A percentile compares a stretch with the other conserved stretches of the same genome.
These are phyloP conservation scores for Peribatodes rhomboidaria DNA, from an alignment of 2,888 invertebrate genomes.

Conservation along the genomic window DNA sequence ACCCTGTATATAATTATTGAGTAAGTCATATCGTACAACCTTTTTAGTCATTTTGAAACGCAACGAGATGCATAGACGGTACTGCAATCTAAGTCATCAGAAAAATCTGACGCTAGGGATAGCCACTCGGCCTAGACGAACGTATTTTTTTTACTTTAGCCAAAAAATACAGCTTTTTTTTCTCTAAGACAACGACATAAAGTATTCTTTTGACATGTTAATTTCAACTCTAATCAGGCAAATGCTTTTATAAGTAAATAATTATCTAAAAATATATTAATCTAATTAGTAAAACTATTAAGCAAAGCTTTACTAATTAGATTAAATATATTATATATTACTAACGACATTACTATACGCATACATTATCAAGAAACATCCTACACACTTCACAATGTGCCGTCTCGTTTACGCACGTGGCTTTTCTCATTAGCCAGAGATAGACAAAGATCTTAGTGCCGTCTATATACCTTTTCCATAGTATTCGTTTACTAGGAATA, in stretches of 20 bases:
- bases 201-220: not conserved
- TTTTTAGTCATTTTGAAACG: slow-evolving; percentile 61
- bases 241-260: not conserved
- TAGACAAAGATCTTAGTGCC: not conserved
- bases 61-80: slow-evolving; percentile 1
- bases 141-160: too few species aligned
- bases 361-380: too few species aligned
- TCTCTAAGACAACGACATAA: not conserved
- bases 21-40: slow-evolving; percentile 71
- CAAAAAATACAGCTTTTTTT: not conserved
- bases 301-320: too few species aligned
- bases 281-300: too few species aligned
- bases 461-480: slow-evolving; percentile 32
- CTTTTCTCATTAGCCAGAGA: not conserved
- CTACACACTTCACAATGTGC: not conserved
- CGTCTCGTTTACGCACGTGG: not conserved
- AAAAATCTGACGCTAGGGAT: too few species aligned
- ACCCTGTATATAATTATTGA: slow-evolving; percentile 59
- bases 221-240: not conserved
- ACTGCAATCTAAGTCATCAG: not conserved
- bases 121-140: too few species aligned
- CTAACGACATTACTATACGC: too few species aligned
- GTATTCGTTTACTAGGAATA: slow-evolving; percentile 33
- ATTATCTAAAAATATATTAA: too few species aligned
- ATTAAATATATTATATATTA: too few species aligned